Percentiles rank a stretch among this genome's conserved stretches.
Evolutionary conservation across 2,888 invertebrate genomes (phyloP).

Genomic region (Merodon equestris): DNA sequence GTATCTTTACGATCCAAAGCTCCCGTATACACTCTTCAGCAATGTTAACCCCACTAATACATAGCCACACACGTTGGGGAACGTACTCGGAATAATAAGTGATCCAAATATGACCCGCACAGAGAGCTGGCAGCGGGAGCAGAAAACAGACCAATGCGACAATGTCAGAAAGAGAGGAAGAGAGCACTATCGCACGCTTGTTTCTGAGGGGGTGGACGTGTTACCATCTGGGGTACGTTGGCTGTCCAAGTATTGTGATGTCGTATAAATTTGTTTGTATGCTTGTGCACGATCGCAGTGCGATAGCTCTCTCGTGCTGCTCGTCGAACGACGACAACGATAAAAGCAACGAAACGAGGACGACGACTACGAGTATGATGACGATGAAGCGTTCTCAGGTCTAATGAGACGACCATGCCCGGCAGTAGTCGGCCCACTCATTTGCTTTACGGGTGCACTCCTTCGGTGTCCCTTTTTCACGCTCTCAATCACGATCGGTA

Average conservation of each 20-base stretch:
- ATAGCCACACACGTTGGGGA: slow-evolving; percentile 59
- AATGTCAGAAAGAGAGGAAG: slow-evolving; percentile 12
- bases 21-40: slow-evolving; percentile 59
- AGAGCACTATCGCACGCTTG: background rate
- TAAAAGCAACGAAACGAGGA: background rate
- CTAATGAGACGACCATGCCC: slow-evolving; percentile 39
- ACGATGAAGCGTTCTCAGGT: slow-evolving; percentile 29
- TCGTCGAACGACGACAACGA: background rate
- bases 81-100: slow-evolving; percentile 55
- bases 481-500: slow-evolving; percentile 57
- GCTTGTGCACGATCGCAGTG: slow-evolving; percentile 17
- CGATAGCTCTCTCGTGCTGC: slow-evolving; percentile 25
- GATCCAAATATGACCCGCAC: slow-evolving; percentile 66
- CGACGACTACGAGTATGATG: too few species aligned
- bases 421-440: slow-evolving; percentile 49
- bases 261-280: slow-evolving; percentile 11
- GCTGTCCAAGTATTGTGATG: background rate
- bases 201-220: slow-evolving; percentile 11
- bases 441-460: slow-evolving; percentile 61
- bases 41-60: slow-evolving; percentile 62
- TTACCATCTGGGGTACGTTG: slow-evolving; percentile 22
- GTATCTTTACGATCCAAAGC: slow-evolving; percentile 63
- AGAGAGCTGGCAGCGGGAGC: slow-evolving; percentile 49
- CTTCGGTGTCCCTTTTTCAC: slow-evolving; percentile 61
- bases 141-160: too few species aligned